Percentiles rank a stretch among this genome's conserved stretches.
phyloP scores from a whole-genome alignment of 2,113 vertebrate genomes.

The Leptobrachium ailaonicum region DNA sequence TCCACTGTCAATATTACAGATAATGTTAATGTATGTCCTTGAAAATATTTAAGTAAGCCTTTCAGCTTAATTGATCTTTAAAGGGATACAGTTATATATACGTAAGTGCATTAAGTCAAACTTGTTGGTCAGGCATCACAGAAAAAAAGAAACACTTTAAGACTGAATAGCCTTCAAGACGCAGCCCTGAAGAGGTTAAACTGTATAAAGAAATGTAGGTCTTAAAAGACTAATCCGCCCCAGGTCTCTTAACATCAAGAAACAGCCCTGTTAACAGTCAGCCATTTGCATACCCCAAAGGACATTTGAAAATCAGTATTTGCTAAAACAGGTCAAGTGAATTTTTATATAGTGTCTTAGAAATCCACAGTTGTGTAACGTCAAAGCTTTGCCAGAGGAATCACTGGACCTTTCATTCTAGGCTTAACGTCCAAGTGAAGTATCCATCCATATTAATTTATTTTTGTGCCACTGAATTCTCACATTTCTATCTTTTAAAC shows the following conservation, averaged over 20 bases:
- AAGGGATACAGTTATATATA: too few species aligned
- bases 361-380: not conserved
- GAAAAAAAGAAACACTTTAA: constrained; percentile 3
- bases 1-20: too few species aligned
- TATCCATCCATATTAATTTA: too few species aligned
- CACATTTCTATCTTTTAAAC: too few species aligned
- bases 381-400: not conserved
- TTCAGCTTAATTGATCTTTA: too few species aligned
- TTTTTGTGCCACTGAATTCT: too few species aligned
- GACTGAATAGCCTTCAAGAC: not conserved
- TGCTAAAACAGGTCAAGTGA: constrained; percentile 35
- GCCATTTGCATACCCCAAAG: constrained; percentile 27
- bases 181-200: constrained; percentile 10
- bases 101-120: too few species aligned
- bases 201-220: constrained; percentile 16
- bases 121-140: too few species aligned
- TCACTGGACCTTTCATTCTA: not conserved
- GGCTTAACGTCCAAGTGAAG: not conserved
- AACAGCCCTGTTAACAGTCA: constrained; percentile 14
- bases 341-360: constrained; percentile 13
- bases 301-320: constrained; percentile 20
- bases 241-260: not conserved
- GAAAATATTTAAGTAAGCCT: too few species aligned
- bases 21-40: too few species aligned
- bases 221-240: constrained; percentile 21